phyloP scores from a whole-genome alignment of 2,888 invertebrate species.

The Lasioglossum zephyrum region DNA sequence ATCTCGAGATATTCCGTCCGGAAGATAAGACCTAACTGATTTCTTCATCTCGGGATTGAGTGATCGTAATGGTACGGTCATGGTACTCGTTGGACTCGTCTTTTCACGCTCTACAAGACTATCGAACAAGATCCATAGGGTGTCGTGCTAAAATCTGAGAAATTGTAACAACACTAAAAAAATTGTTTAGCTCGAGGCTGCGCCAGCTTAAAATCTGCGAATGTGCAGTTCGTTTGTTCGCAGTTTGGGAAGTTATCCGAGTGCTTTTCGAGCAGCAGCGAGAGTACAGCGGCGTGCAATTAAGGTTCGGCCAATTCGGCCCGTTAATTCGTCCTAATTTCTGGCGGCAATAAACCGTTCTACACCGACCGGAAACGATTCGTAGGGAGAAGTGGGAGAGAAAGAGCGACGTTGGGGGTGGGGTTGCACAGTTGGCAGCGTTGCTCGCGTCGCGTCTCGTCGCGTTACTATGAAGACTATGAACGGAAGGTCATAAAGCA shows the following conservation, averaged over 20 bases:
- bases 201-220: no score
- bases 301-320: background rate
- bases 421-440: constrained; percentile 6
- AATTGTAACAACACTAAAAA: no score
- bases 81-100: no score
- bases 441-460: constrained; percentile 52
- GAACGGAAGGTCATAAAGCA: constrained; percentile 70
- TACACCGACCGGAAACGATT: constrained; percentile 22
- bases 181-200: no score
- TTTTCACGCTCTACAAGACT: no score
- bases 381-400: background rate
- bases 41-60: no score
- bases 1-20: no score
- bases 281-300: background rate
- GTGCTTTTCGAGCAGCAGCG: background rate
- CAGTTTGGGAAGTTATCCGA: background rate
- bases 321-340: constrained; percentile 17
- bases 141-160: no score
- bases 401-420: background rate
- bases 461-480: constrained; percentile 60
- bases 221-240: no score
- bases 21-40: no score
- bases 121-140: no score
- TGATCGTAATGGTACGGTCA: no score
- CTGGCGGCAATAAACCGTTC: background rate